phyloP scores from a whole-genome alignment of 2,888 invertebrate species.

The Acleris emargana region DNA sequence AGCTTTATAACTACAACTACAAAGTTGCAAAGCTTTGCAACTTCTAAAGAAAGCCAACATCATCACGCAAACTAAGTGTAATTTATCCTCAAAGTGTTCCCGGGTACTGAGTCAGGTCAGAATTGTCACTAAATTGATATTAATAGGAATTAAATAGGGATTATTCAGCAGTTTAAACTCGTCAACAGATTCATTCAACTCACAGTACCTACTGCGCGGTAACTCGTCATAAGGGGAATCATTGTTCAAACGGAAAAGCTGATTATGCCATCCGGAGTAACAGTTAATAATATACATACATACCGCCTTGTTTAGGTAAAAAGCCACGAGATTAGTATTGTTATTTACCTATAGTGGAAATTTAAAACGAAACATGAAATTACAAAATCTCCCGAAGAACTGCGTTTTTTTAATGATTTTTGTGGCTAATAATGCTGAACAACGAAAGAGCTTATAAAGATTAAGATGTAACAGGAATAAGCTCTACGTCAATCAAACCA shows the following conservation, averaged over 20 bases:
- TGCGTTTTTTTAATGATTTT: no score
- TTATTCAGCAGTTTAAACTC: conserved; percentile 9
- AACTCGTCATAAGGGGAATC: conserved; percentile 12
- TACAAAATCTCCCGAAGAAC: no score
- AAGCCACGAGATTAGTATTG: neutral
- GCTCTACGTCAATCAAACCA: neutral
- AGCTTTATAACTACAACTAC: no score
- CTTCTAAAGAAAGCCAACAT: no score
- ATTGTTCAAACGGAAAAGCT: conserved; percentile 18
- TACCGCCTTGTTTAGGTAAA: neutral
- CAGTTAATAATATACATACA: conserved; percentile 1
- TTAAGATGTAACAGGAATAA: neutral
- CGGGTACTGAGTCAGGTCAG: no score
- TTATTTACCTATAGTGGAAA: no score
- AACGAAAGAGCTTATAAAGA: no score
- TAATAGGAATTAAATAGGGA: neutral
- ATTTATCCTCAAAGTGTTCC: no score
- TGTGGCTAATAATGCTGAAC: no score
- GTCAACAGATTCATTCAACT: conserved; percentile 6
- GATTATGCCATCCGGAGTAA: conserved; percentile 24
- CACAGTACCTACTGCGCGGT: neutral
- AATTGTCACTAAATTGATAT: neutral
- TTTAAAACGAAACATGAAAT: no score
- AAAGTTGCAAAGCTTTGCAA: no score
- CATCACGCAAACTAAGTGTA: no score